Evolutionary conservation across 2,888 invertebrate genomes (phyloP).

Genomic region (Phlogophora meticulosa): DNA sequence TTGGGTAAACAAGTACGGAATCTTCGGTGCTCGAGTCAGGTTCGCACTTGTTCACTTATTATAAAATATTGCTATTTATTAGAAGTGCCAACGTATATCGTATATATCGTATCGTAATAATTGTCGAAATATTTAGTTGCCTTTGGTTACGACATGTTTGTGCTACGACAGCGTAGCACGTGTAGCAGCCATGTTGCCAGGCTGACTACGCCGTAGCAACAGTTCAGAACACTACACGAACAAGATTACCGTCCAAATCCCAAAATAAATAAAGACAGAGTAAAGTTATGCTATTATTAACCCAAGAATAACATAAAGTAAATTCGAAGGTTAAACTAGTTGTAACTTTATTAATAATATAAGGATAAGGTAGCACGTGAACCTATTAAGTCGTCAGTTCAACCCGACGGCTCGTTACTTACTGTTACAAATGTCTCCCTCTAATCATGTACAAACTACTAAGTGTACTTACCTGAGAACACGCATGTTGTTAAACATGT

Average conservation of each 20-base stretch:
- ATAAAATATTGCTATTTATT: too few relatives aligned
- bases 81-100: too few relatives aligned
- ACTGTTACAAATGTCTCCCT: slow-evolving; percentile 35
- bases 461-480: slow-evolving; percentile 18
- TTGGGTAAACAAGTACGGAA: too few relatives aligned
- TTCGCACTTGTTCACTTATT: too few relatives aligned
- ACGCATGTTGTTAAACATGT: slow-evolving; percentile 21
- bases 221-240: too few relatives aligned
- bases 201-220: not conserved
- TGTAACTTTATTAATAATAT: not conserved
- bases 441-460: slow-evolving; percentile 38
- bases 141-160: not conserved
- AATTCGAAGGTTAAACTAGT: not conserved
- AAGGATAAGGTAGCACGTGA: not conserved
- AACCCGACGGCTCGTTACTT: slow-evolving; percentile 19
- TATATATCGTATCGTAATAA: too few relatives aligned
- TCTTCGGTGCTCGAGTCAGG: too few relatives aligned
- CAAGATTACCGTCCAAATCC: too few relatives aligned
- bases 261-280: too few relatives aligned
- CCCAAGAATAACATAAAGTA: not conserved
- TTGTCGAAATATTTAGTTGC: too few relatives aligned
- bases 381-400: slow-evolving; percentile 21
- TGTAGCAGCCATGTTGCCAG: not conserved
- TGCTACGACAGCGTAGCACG: not conserved
- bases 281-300: not conserved